Base-by-base conservation (phyloP, 2,797 vertebrate genomes). In the Florisuga fusca region DNA sequence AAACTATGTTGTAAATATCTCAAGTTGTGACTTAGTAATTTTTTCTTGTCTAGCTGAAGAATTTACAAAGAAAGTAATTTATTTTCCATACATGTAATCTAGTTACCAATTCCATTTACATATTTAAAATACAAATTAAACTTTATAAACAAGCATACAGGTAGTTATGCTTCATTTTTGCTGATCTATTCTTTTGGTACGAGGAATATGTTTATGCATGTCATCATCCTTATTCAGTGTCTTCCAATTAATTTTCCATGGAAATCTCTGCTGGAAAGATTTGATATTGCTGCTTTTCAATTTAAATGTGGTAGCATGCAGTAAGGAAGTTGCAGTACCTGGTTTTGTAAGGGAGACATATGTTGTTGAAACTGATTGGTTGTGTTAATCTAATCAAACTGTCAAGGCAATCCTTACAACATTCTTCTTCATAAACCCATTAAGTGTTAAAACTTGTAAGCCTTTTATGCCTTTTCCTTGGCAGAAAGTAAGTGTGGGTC, bases 341-440 rank as follows among this genome's bases (percentile, higher is more conserved):
- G n/a, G 46, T 27, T 92, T 93, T 95, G 67, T 67, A 62, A 89
- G 48, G 64, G 38, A 0, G 0, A 29, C 0, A 0, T 84, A 51
- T 55, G 25, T 73, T 79, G 26, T 48, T 81, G 79, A 75, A 90
- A 62, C 67, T 59, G 92, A 81, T 87, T 74, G 87, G 82, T 83
- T 80, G 45, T 84, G 68, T 95, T 96, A 82, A 94, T 94, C 80
- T 84, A 91, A 88, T 96, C 63, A 87, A 71, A 54, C 62, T 58
- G 74, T 80, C 81, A 83, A 62, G 88, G 71, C 76, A 90, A 33
- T 80, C 76, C 77, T 46, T 84, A 68, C 21, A 81, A 9, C 66
- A 27, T 54, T 31, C 55, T 96, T 95, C 79, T 87, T 90, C 84
- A 34, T 93, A 87, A 96, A 82, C 53, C 54, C 61, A 34, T 87